Evolutionary conservation across 2,113 vertebrate genomes (phyloP).

Genomic region (Hepsetus odoe): DNA sequence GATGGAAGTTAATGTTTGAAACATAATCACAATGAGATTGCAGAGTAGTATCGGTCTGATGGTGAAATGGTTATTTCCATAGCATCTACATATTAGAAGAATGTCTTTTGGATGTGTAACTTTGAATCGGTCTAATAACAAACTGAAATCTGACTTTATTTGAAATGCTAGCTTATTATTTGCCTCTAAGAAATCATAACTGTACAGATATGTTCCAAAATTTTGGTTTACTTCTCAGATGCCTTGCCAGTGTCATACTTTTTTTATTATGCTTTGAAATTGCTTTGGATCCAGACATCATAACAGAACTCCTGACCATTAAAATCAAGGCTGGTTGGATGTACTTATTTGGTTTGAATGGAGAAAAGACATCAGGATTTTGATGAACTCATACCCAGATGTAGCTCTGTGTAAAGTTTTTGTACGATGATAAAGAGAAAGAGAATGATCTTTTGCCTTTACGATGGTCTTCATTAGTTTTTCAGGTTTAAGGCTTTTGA

Average conservation of each 20-base stretch:
- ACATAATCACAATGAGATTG: no score
- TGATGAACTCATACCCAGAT: background rate
- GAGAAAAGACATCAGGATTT: background rate
- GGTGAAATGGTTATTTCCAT: no score
- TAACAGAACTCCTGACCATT: background rate
- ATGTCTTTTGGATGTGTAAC: background rate
- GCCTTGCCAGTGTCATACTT: background rate
- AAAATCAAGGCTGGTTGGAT: background rate
- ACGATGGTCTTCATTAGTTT: background rate
- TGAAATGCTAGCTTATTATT: background rate
- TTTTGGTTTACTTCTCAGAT: background rate
- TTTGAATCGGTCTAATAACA: background rate
- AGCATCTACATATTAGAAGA: background rate
- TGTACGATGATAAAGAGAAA: background rate
- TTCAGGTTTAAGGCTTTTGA: background rate
- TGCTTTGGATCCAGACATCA: background rate
- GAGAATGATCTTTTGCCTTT: background rate
- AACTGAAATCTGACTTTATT: background rate
- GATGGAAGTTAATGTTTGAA: no score
- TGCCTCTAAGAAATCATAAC: background rate
- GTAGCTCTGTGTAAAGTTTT: background rate
- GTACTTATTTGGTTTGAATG: background rate
- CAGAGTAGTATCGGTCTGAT: no score
- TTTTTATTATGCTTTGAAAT: slow-evolving; percentile 8
- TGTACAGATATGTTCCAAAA: background rate